Evolutionary conservation across 2,113 vertebrate genomes (phyloP).

Genomic region (Pomatostomus ruficeps): DNA sequence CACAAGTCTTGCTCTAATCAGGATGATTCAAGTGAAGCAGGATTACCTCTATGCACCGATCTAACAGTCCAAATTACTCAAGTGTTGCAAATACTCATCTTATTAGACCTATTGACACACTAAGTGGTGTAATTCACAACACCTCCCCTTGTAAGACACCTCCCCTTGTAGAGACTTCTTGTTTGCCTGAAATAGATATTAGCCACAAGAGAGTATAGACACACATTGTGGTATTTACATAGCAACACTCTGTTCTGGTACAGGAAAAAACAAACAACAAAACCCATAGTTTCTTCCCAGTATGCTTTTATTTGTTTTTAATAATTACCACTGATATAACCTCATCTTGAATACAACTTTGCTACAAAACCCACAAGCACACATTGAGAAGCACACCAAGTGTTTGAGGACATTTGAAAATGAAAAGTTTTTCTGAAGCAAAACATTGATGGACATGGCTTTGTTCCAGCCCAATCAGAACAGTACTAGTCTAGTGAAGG

Average conservation of each 20-base stretch:
- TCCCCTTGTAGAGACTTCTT: not conserved
- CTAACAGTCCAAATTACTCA: not conserved
- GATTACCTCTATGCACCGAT: not conserved
- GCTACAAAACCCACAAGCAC: not conserved
- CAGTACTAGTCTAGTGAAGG: not conserved
- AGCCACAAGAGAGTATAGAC: not conserved
- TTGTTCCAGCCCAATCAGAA: not conserved
- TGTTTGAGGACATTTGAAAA: not conserved
- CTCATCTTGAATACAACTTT: not conserved
- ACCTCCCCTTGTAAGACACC: not conserved
- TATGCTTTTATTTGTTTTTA: not conserved
- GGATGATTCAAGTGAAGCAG: not conserved
- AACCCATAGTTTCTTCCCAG: not conserved
- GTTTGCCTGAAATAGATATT: not conserved
- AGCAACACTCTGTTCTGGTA: not conserved
- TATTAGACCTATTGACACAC: not conserved
- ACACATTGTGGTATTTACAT: not conserved
- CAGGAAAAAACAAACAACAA: not conserved
- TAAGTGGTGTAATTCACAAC: not conserved
- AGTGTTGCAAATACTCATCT: not conserved
- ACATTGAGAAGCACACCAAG: not conserved
- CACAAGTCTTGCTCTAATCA: not conserved
- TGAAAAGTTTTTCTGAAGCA: not conserved
- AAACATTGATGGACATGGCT: not conserved
- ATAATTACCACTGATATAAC: not conserved